These are phyloP conservation scores for Gambelia wislizenii DNA, from an alignment of 2,797 vertebrate species.

Conservation along the genomic window DNA sequence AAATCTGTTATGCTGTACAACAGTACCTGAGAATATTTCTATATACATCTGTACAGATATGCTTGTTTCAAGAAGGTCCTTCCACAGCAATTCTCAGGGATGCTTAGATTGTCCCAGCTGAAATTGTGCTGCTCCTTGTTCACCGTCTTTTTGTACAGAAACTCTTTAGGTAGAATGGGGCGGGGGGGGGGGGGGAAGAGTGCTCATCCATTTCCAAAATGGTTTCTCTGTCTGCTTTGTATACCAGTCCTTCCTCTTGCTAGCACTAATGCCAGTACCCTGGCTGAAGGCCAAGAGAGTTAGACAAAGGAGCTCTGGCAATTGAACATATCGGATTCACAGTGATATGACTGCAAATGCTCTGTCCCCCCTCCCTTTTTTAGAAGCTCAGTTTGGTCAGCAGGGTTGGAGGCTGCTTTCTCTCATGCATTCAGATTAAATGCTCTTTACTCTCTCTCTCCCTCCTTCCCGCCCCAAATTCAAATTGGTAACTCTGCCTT, in stretches of 20 bases:
- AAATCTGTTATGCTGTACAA: background rate
- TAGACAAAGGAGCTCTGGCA: slow-evolving; percentile 82
- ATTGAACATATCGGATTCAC: slow-evolving; percentile 70
- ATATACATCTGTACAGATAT: too few species aligned
- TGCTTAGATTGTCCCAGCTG: slow-evolving; percentile 37
- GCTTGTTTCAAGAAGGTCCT: slow-evolving; percentile 27
- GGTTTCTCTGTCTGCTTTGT: slow-evolving; percentile 78
- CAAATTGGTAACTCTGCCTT: slow-evolving; percentile 59
- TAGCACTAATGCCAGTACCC: slow-evolving; percentile 78
- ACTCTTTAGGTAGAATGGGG: slow-evolving; percentile 55
- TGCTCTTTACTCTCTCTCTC: background rate
- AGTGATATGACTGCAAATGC: slow-evolving; percentile 74
- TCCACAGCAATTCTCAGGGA: slow-evolving; percentile 60
- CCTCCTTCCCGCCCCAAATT: slow-evolving; percentile 8
- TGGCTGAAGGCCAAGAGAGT: slow-evolving; percentile 81
- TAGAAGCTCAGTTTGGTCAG: slow-evolving; percentile 48
- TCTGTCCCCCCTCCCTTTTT: slow-evolving; percentile 13
- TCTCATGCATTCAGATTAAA: slow-evolving; percentile 55
- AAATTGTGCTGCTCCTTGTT: slow-evolving; percentile 60
- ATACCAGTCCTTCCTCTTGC: slow-evolving; percentile 79
- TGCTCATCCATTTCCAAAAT: slow-evolving; percentile 81
- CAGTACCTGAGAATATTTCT: slow-evolving; percentile 3
- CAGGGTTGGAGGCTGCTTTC: slow-evolving; percentile 49
- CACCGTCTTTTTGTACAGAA: slow-evolving; percentile 60
- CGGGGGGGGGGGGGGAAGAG: slow-evolving; percentile 27